Evolutionary conservation across 2,888 invertebrate genomes (phyloP).

Genomic region (Anoncus sp.): DNA sequence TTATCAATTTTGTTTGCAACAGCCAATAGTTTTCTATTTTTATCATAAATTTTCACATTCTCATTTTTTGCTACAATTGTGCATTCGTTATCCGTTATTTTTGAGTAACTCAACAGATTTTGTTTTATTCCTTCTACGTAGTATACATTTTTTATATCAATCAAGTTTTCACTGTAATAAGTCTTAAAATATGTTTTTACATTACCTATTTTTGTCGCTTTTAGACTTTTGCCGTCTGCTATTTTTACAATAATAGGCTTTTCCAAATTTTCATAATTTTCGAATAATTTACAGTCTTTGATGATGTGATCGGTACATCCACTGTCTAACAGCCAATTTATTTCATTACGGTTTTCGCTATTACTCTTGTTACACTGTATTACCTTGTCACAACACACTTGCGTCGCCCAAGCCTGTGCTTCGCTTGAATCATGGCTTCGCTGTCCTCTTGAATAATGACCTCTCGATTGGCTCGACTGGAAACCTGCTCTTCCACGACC

Average conservation of each 20-base stretch:
- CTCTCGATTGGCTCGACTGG: too few relatives aligned
- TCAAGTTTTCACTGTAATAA: slow-evolving; percentile 2
- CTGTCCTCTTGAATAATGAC: too few relatives aligned
- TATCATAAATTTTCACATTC: background rate
- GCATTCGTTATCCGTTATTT: slow-evolving; percentile 27
- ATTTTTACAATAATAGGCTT: slow-evolving; percentile 47
- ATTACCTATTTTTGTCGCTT: slow-evolving; percentile 38
- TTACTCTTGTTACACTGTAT: background rate
- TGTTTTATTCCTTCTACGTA: slow-evolving; percentile 31
- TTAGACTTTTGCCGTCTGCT: slow-evolving; percentile 40
- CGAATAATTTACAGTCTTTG: slow-evolving; percentile 38
- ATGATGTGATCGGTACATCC: slow-evolving; percentile 59
- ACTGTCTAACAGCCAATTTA: slow-evolving; percentile 54
- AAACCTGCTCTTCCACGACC: too few relatives aligned
- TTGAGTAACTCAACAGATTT: slow-evolving; percentile 36
- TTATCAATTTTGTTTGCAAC: slow-evolving; percentile 2
- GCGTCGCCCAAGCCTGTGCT: background rate
- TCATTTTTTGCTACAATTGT: slow-evolving; percentile 29
- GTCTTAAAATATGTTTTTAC: slow-evolving; percentile 27
- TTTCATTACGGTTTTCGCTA: slow-evolving; percentile 1
- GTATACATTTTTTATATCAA: slow-evolving; percentile 37
- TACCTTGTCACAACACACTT: background rate
- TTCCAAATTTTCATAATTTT: slow-evolving; percentile 23
- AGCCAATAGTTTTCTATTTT: background rate
- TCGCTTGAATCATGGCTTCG: too few relatives aligned